Evolutionary conservation across 2,888 invertebrate genomes (phyloP).

Genomic region (Tanypteryx hageni): DNA sequence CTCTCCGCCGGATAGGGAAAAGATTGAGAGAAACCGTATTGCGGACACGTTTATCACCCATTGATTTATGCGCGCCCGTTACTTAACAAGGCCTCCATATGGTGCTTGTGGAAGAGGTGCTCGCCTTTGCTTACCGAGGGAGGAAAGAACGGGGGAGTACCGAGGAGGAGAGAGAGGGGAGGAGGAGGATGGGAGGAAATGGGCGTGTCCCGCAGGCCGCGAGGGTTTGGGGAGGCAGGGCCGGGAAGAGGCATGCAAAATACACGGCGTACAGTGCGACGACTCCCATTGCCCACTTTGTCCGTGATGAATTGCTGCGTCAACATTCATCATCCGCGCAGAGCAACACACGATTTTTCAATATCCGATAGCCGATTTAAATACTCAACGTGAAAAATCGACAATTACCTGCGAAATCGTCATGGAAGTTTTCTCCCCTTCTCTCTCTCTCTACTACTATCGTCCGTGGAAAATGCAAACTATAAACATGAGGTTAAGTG

Average conservation of each 20-base stretch:
- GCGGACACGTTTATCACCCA: constrained; percentile 57
- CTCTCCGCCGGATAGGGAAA: constrained; percentile 44
- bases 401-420: constrained; percentile 42
- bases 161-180: no score
- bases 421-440: background rate
- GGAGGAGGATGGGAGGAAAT: background rate
- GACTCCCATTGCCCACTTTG: constrained; percentile 27
- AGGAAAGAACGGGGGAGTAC: background rate
- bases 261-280: background rate
- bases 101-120: constrained; percentile 30
- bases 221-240: background rate
- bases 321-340: constrained; percentile 43
- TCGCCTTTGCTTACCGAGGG: constrained; percentile 42
- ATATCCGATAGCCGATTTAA: constrained; percentile 29
- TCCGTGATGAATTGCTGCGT: constrained; percentile 27
- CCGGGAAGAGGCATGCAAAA: constrained; percentile 25
- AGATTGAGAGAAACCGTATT: constrained; percentile 51
- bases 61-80: constrained; percentile 61
- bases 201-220: constrained; percentile 11
- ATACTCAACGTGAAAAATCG: constrained; percentile 50
- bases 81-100: constrained; percentile 51
- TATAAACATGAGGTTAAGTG: constrained; percentile 28
- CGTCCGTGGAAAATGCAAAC: constrained; percentile 25
- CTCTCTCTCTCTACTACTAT: background rate
- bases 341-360: constrained; percentile 4